These are phyloP conservation scores for Oceanites oceanicus DNA, from an alignment of 2,113 vertebrate species.

Conservation along the genomic window DNA sequence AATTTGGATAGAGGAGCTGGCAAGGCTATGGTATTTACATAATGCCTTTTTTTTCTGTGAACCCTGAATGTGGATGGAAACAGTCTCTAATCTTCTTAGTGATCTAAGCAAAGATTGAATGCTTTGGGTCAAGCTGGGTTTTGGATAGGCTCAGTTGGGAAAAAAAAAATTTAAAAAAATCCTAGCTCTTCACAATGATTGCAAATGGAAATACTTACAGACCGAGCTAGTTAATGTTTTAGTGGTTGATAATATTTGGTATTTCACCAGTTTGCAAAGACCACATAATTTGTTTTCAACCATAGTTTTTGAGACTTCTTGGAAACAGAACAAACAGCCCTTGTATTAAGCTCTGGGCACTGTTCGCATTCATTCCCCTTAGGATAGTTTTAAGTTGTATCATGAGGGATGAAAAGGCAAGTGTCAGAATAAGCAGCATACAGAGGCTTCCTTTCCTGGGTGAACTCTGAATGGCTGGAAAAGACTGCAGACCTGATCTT, in stretches of 20 bases:
- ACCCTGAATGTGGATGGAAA: slow-evolving; percentile 52
- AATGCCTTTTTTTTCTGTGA: slow-evolving; percentile 43
- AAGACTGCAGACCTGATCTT: neutral
- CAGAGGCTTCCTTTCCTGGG: neutral
- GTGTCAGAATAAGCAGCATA: neutral
- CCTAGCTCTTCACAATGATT: neutral
- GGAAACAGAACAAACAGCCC: neutral
- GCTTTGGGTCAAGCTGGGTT: slow-evolving; percentile 41
- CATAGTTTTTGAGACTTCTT: neutral
- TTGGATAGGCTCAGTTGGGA: neutral
- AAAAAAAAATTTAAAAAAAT: neutral
- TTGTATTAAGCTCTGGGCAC: neutral
- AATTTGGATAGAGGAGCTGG: slow-evolving; percentile 36
- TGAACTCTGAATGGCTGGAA: neutral
- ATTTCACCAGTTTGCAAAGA: neutral
- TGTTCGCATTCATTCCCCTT: neutral
- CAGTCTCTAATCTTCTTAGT: slow-evolving; percentile 62
- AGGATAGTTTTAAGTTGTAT: neutral
- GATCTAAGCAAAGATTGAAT: slow-evolving; percentile 57
- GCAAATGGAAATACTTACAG: neutral
- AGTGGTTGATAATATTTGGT: neutral
- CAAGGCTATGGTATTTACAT: slow-evolving; percentile 52
- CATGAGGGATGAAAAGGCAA: neutral
- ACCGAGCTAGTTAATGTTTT: neutral
- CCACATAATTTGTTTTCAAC: neutral